A percentile compares a stretch with the other conserved stretches of the same genome.
Conservation (phyloP, 2,888 invertebrate genomes). For the Orthosia cruda region DNA sequence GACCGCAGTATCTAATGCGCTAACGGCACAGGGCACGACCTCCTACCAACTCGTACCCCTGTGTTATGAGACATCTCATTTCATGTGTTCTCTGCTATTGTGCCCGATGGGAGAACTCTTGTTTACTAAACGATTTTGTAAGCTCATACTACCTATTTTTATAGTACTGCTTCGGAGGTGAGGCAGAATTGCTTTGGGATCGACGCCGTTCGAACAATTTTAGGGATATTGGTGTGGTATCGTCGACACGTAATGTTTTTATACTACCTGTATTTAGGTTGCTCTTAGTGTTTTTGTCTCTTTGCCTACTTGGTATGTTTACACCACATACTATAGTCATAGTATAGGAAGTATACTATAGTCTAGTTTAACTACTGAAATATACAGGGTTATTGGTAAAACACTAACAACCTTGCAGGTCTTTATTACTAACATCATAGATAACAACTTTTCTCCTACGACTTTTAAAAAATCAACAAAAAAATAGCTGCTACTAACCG, state of each 20-base stretch:
- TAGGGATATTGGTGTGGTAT: constrained; percentile 18
- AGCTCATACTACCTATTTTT: constrained; percentile 66
- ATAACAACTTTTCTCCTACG: too few relatives aligned
- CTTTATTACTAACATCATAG: too few relatives aligned
- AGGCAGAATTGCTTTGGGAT: constrained; percentile 51
- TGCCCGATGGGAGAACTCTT: constrained; percentile 73
- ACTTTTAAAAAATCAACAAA: too few relatives aligned
- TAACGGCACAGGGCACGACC: constrained; percentile 52
- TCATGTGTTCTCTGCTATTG: constrained; percentile 85
- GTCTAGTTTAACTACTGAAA: too few relatives aligned
- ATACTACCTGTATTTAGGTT: constrained; percentile 6
- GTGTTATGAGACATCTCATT: constrained; percentile 90
- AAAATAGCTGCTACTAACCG: too few relatives aligned
- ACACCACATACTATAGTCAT: too few relatives aligned
- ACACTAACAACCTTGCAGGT: too few relatives aligned
- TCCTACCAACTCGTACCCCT: constrained; percentile 69
- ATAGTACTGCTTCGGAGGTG: constrained; percentile 40
- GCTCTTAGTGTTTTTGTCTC: background rate
- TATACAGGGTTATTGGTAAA: too few relatives aligned
- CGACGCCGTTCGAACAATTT: constrained; percentile 23
- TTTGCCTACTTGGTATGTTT: background rate
- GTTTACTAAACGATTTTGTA: constrained; percentile 79
- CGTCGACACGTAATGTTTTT: constrained; percentile 13
- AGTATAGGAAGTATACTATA: too few relatives aligned
- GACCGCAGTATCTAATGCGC: constrained; percentile 40